These are phyloP conservation scores for Lucilia sericata DNA, from an alignment of 1,140 invertebrate species.

Conservation along the genomic window DNA sequence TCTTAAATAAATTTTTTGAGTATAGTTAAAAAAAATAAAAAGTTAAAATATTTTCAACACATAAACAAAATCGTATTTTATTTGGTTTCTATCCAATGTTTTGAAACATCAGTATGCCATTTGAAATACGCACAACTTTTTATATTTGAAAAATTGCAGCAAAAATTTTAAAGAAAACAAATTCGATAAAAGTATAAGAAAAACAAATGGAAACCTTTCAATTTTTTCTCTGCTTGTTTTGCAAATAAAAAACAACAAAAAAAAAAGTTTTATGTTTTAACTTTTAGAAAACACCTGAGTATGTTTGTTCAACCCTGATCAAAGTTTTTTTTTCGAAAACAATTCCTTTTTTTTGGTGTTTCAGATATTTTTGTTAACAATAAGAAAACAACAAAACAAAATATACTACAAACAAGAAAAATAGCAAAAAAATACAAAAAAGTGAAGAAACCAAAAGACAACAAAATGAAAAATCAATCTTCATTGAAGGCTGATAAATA, in stretches of 20 bases:
- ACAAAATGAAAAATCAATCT: slow-evolving; percentile 24
- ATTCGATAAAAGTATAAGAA: not conserved
- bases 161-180: not conserved
- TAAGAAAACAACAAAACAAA: not conserved
- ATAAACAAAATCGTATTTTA: not conserved
- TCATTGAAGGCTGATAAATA: slow-evolving; percentile 12
- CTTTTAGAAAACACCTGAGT: slow-evolving; percentile 23
- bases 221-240: not conserved
- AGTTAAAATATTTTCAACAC: not conserved
- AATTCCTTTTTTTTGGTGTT: not conserved
- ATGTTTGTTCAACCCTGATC: slow-evolving; percentile 1
- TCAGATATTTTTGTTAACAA: not conserved
- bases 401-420: too few species aligned
- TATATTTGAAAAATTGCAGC: not conserved
- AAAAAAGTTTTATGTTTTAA: not conserved
- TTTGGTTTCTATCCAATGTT: not conserved
- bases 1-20: too few species aligned
- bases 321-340: not conserved
- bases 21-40: not conserved
- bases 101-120: not conserved
- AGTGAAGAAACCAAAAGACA: not conserved
- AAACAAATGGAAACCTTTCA: slow-evolving; percentile 16
- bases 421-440: too few species aligned
- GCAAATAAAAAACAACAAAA: not conserved
- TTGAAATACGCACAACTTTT: too few species aligned